Base-by-base conservation (phyloP, 1,140 invertebrate genomes). In the Parapsyche elsis region DNA sequence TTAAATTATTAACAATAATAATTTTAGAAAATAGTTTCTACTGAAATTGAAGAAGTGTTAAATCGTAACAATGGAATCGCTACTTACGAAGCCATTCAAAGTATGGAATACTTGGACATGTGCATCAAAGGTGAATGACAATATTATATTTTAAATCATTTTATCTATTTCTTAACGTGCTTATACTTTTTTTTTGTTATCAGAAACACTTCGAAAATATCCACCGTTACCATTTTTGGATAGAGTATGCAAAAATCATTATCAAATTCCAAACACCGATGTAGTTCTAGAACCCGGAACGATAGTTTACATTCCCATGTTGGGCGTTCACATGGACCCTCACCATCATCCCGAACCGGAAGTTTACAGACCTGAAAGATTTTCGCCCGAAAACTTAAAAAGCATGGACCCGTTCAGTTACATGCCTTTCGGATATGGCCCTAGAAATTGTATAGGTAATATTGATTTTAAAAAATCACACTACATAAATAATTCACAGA, bases 361-460 rank as follows among this genome's bases (percentile, higher is more conserved):
- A 0, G 80, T 82, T 71, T 87, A 84, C 21, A 79, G 85, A 59
- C 89, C 89, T 5, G 88, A 89, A 75, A 84, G 89, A 24, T 90
- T 89, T 76, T 81, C 84, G 5, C 70, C 76, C 0, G 83, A 87
- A 45, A 86, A 84, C 79, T 87, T 78, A 26, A 84, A 80, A 64
- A 83, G 84, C n/a, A 82, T 88, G 80, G 86, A 87, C 78, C 84
- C 85, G 0, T 89, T 87, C 16, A 81, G 86, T 4, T 90, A 88
- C 80, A 61, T 91, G 59, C 87, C 89, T 0, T 93, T 92, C 84
- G 90, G 90, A 10, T 90, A 90, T 73, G 91, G 91, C 5, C 86
- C 87, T 4, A 84, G 91, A 71, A 88, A 90, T 80, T 92, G 91
- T 82, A 90, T 92, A 76, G 91, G 89, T 90, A 84, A 84, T 85